phyloP scores from a whole-genome alignment of 1,140 invertebrate species.

The Scaptomyza pallida region DNA sequence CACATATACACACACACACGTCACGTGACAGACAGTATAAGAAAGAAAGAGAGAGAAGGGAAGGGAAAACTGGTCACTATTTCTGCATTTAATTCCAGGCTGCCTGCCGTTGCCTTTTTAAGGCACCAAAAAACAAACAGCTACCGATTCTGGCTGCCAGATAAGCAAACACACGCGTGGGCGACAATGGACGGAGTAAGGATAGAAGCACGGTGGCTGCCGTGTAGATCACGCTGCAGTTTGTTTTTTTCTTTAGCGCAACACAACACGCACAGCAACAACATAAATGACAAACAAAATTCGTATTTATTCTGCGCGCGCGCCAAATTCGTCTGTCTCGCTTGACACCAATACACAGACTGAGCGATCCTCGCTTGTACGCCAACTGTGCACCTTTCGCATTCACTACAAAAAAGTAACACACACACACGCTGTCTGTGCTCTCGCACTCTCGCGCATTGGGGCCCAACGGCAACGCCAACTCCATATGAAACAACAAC shows the following conservation, averaged over 20 bases:
- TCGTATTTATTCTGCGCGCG: slow-evolving; percentile 3
- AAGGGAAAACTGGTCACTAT: slow-evolving; percentile 18
- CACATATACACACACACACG: slow-evolving; percentile 14
- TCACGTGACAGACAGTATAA: too few relatives aligned
- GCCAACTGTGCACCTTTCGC: slow-evolving; percentile 19
- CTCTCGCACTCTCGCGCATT: slow-evolving; percentile 1
- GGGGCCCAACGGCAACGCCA: slow-evolving; percentile 25
- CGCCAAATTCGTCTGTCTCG: slow-evolving; percentile 43
- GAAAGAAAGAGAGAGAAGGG: not conserved
- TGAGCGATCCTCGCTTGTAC: slow-evolving; percentile 39
- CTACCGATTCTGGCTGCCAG: slow-evolving; percentile 58
- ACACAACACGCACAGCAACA: slow-evolving; percentile 29
- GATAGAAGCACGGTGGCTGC: slow-evolving; percentile 9
- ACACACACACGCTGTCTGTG: not conserved
- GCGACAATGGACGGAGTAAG: slow-evolving; percentile 7
- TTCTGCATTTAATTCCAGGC: slow-evolving; percentile 42
- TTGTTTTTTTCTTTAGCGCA: slow-evolving; percentile 15
- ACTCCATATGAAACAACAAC: slow-evolving; percentile 19
- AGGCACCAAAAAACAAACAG: slow-evolving; percentile 43
- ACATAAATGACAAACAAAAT: slow-evolving; percentile 7
- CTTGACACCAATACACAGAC: slow-evolving; percentile 49
- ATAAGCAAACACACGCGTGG: slow-evolving; percentile 51
- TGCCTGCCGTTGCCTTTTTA: slow-evolving; percentile 58
- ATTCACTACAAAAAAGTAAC: not conserved
- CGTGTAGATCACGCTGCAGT: slow-evolving; percentile 30